Percentiles rank a stretch among this genome's conserved stretches.
phyloP scores from a whole-genome alignment of 2,113 vertebrate genomes.

The Peromyscus leucopus region DNA sequence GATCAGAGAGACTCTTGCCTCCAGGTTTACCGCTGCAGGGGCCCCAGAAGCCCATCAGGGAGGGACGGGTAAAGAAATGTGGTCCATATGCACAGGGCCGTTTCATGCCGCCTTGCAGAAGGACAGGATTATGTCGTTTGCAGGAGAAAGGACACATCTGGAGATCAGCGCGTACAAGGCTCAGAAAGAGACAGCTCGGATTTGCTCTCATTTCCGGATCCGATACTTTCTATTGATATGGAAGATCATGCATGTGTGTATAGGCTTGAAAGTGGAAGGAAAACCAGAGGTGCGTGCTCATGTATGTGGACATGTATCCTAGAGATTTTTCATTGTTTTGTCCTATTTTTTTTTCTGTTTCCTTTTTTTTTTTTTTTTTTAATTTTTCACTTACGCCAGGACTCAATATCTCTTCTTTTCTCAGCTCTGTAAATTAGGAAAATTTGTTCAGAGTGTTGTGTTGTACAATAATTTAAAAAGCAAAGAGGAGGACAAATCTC shows the following conservation, averaged over 20 bases:
- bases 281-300: background rate
- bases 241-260: too few species aligned
- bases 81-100: too few species aligned
- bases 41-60: background rate
- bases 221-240: background rate
- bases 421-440: slow-evolving; percentile 88
- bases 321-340: slow-evolving; percentile 87
- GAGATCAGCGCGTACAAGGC: background rate
- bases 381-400: slow-evolving; percentile 93
- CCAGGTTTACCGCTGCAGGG: background rate
- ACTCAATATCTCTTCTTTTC: slow-evolving; percentile 88
- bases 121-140: background rate
- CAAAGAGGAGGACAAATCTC: background rate
- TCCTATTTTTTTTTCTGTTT: slow-evolving; percentile 77
- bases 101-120: background rate
- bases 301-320: slow-evolving; percentile 78
- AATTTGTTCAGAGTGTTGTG: slow-evolving; percentile 86
- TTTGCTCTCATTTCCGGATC: background rate
- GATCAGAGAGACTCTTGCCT: background rate
- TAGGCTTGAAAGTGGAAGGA: background rate
- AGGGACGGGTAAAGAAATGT: background rate
- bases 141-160: background rate
- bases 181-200: background rate
- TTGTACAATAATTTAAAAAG: slow-evolving; percentile 61
- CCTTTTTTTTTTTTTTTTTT: background rate